Conservation (phyloP, 37 sponge, comb jelly and placozoan genomes). For the Dysidea cf. avara region DNA sequence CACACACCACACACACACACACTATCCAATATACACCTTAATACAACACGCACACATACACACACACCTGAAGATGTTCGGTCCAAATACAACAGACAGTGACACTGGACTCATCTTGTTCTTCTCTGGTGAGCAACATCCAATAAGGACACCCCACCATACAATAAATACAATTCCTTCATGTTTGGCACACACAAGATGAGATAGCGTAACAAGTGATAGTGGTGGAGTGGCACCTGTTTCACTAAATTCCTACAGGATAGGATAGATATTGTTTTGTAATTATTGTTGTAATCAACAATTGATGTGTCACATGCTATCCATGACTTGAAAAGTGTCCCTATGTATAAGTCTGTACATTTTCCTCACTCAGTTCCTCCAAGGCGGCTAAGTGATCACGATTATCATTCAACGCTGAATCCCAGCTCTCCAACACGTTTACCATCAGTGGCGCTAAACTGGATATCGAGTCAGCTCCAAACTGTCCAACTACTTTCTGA, state of each 20-base stretch:
- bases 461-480: constrained; percentile 64
- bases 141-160: no score
- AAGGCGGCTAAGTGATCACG: constrained; percentile 53
- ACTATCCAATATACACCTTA: no score
- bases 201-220: constrained; percentile 70
- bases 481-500: constrained; percentile 49
- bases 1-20: no score
- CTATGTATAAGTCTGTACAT: no score
- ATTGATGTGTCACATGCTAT: no score
- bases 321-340: no score
- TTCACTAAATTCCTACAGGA: constrained; percentile 19
- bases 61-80: constrained; percentile 82
- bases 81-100: constrained; percentile 96
- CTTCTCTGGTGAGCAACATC: background rate
- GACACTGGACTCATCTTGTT: constrained; percentile 92
- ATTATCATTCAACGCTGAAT: constrained; percentile 71
- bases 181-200: constrained; percentile 66
- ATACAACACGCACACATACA: no score
- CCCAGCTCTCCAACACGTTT: constrained; percentile 75
- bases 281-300: no score
- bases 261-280: no score
- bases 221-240: constrained; percentile 60
- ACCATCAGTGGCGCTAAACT: constrained; percentile 80
- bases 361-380: constrained; percentile 63
- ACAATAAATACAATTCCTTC: constrained; percentile 5